These are phyloP conservation scores for Sesamia nonagrioides DNA, from an alignment of 1,140 invertebrate species.

Conservation along the genomic window DNA sequence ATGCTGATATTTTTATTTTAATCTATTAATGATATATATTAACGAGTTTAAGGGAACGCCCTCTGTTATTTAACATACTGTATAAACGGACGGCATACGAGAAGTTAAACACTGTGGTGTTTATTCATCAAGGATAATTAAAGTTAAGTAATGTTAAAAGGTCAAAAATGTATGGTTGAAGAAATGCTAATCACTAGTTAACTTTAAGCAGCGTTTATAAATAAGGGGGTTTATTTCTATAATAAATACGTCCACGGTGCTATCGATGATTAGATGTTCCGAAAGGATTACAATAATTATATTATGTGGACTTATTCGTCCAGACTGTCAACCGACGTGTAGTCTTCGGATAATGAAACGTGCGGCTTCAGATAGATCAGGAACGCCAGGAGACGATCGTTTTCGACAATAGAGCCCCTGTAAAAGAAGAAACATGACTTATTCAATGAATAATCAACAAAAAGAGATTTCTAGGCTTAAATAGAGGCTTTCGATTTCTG, in stretches of 20 bases:
- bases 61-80: no score
- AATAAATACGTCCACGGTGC: constrained; percentile 18
- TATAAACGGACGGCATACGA: no score
- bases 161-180: no score
- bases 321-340: constrained; percentile 67
- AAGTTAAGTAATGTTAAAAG: no score
- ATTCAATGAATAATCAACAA: background rate
- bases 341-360: constrained; percentile 67
- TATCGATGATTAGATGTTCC: background rate
- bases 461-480: no score
- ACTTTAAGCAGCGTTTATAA: no score
- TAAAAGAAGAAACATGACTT: background rate
- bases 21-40: no score
- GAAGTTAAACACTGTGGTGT: no score
- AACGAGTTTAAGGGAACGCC: no score
- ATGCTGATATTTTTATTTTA: no score
- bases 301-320: constrained; percentile 57
- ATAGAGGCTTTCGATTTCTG: background rate
- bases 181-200: no score
- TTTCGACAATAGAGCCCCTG: constrained; percentile 69
- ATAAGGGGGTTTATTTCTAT: constrained; percentile 5
- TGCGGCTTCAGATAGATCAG: constrained; percentile 74
- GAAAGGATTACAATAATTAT: background rate
- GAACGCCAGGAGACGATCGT: constrained; percentile 74
- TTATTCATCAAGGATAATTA: no score